Evolutionary conservation across 1,140 invertebrate genomes (phyloP), one percentile per base, ranked within the genome.

Genomic region (Mercenaria mercenaria): DNA sequence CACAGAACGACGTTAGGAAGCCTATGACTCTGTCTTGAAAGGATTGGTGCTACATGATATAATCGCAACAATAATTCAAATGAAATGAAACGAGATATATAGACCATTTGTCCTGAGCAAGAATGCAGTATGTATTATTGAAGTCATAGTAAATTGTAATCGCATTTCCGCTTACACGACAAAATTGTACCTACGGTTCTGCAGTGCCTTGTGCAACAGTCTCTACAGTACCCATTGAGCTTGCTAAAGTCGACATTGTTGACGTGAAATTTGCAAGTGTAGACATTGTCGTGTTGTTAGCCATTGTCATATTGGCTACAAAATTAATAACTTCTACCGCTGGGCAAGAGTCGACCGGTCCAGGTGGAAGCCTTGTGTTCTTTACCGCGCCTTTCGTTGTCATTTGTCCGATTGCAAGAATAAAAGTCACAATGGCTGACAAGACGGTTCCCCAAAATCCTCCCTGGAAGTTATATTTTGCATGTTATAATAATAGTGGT

Each of bases 371-470:
- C 37, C 41, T 76, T 20, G 64, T 74, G 69, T 84, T 83, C 52
- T 83, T 89, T 6, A 89, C 80, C 0, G 88, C 6, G 34, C 88
- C 88, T 76, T 61, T 74, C 0, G 88, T 89, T 20, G 50, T 89
- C 80, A 89, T 89, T 67, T 89, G 88, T 20, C 88, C 88, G 0
- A 89, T 23, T 13, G 67, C 52, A 69, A 89, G 2, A 39, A 32
- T 26, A 32, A 83, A 83, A 13, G 88, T 84, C 0, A 37, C 26
- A 10, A 76, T 39, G 2, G 50, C 52, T 11, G 69, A 83, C 23
- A 84, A 20, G 10, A 83, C 20, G 1, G 64, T 84, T 43, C 88
- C 88, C 23, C 80, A 37, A 15, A 89, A 50, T 10, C 64, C 88
- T 29, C 88, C 88, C 88, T 89, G 1, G 15, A 56, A 81, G 11